Evolutionary conservation across 1,140 invertebrate species (phyloP), one percentile per base, ranked within the genome.

Genomic region (Melitaea cinxia): DNA sequence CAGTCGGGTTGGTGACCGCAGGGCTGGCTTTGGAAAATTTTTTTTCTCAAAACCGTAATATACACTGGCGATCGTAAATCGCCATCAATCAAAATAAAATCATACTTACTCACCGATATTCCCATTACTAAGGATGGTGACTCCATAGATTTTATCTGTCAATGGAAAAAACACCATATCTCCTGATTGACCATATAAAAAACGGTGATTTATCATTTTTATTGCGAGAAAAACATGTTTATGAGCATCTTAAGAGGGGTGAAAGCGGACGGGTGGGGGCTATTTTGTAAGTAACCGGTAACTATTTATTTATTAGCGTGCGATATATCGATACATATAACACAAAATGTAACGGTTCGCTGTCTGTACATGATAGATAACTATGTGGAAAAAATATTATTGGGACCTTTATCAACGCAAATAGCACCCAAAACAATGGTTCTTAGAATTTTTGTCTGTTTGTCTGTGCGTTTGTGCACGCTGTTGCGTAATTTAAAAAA

Each of bases 121-220:
- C 73, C 71, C 69, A 73, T 68, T 62, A 62, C 54, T 57, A 65
- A 73, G 63, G 24, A 69, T 62, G 59, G 76, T 71, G 69, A 73
- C 61, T 73, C 72, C 70, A 75, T 80, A 84, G 80, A 84, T 84
- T 77, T 81, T 84, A 84, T 84, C 80, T 65, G 74, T 74, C 78
- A 76, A 86, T 82, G 73, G 73, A 75, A 77, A 85, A 88, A 85
- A 81, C 73, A 77, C 79, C 79, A 76, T 82, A 87, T 85, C 77
- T 74, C 73, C 78, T 89, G 86, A 89, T 89, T 89, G 86, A 89
- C 85, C 84, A 84, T 83, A 89, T 89, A 89, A 89, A 89, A 89
- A 89, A 88, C 72, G 83, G 82, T 84, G 84, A 89, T 89, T 88
- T 89, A 87, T 89, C 86, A 89, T 89, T 88, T 89, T 89, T 87